A percentile compares a stretch with the other conserved stretches of the same genome.
Conservation (phyloP, 2,888 invertebrate species). For the Cataglyphis rosenhaueri region DNA sequence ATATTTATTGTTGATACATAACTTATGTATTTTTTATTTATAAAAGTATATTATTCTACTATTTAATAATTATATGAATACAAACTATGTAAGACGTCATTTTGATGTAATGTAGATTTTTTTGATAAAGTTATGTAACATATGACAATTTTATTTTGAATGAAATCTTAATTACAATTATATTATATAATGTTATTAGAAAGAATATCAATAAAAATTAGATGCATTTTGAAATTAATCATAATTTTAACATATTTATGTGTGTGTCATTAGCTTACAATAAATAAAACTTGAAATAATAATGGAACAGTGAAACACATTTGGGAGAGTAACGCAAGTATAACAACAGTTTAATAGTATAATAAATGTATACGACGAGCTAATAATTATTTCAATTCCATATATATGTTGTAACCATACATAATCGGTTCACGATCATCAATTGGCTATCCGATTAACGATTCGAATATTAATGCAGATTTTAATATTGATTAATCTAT, state of each 20-base stretch:
- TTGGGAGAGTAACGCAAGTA: background rate
- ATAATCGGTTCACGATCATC: background rate
- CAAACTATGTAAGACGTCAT: background rate
- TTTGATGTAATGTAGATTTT: background rate
- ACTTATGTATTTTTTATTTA: background rate
- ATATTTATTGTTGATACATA: slow-evolving; percentile 17
- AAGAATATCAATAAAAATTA: background rate
- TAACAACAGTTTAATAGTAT: background rate
- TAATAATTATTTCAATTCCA: slow-evolving; percentile 18
- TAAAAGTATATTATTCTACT: background rate
- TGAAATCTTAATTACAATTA: background rate
- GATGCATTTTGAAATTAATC: background rate
- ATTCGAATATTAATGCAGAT: background rate
- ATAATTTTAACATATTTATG: background rate
- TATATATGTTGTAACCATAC: background rate
- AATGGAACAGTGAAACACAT: background rate
- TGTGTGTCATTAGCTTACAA: background rate
- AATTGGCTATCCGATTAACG: background rate
- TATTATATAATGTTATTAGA: background rate
- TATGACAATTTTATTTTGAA: background rate
- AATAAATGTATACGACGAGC: background rate
- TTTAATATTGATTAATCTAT: background rate
- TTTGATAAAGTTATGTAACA: background rate
- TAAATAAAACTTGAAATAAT: background rate
- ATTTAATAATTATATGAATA: background rate